Base-by-base conservation (phyloP, 1,140 invertebrate genomes). In the Xylocopa sonorina region DNA sequence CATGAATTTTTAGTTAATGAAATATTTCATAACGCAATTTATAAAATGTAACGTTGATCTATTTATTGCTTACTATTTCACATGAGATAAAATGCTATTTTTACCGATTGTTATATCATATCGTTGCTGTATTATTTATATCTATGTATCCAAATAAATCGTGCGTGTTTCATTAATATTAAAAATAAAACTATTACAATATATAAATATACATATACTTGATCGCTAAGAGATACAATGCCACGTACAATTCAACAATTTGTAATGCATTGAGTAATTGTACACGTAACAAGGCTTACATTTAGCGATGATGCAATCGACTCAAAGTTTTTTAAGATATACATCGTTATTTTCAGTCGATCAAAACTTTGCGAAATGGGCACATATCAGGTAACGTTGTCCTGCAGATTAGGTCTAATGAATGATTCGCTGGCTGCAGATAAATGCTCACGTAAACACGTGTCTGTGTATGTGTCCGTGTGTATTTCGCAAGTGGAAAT, bases 341-440 rank as follows among this genome's bases (percentile, higher is more conserved):
- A n/a, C n/a, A n/a, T n/a, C 64, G 32, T 38, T 50, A 48, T 27
- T 12, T n/a, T 3, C 7, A 34, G 1, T 6, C 32, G 2, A 60
- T 60, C 3, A 10, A 34, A 69, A 46, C 6, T 48, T 27, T 29
- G 18, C 32, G 41, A 77, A 69, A 27, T 12, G 7, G 6, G 1
- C 14, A 0, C 21, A 38, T 43, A 27, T 48, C 41, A 60, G 14
- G n/a, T 73, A 50, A 60, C 53, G 7, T 62, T 50, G 24, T 43
- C 14, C 16, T 29, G 9, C 27, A 0, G 48, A 67, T 62, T 71
- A 50, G 46, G 9, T 41, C 14, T 76, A 84, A 84, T 85, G 82
- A 85, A 83, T 84, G 77, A 83, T 87, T 78, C 53, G 78, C 34
- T 50, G n/a, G 16, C 4, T 34, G 27, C n/a, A 53, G 55, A 60